A percentile compares a stretch with the other conserved stretches of the same genome.
These are phyloP conservation scores for Thomomys bottae DNA, from an alignment of 2,113 vertebrate species.

Conservation along the genomic window DNA sequence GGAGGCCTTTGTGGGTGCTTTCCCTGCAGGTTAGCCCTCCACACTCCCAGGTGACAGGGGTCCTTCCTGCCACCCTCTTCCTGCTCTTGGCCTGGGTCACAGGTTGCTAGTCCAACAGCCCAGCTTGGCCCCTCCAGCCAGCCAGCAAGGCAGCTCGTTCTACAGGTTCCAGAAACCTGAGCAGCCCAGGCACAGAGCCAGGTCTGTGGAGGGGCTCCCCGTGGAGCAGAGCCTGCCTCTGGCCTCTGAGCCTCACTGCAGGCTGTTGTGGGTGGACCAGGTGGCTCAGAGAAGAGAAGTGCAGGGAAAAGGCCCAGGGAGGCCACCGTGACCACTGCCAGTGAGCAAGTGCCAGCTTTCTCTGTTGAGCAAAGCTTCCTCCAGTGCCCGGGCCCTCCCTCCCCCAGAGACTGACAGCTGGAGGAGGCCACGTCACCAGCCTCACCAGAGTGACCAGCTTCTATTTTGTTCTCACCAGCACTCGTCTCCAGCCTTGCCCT, in stretches of 20 bases:
- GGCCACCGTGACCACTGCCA: background rate
- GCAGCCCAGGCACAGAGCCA: background rate
- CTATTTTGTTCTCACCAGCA: conserved; percentile 58
- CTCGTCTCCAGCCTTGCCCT: conserved; percentile 77
- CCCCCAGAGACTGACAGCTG: conserved; percentile 21
- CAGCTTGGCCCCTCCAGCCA: background rate
- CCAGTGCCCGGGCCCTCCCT: background rate
- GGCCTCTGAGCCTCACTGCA: background rate
- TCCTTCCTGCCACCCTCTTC: too few species aligned
- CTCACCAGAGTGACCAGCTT: background rate
- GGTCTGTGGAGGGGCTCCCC: background rate
- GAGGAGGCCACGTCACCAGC: background rate
- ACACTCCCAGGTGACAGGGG: background rate
- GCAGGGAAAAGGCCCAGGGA: background rate
- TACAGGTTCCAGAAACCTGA: fast-evolving
- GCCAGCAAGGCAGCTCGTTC: background rate
- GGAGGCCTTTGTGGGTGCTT: too few species aligned
- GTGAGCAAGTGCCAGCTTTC: background rate
- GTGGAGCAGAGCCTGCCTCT: background rate
- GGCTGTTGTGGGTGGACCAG: too few species aligned
- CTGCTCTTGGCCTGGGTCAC: background rate
- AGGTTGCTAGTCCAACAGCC: too few species aligned
- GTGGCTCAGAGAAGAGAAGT: background rate
- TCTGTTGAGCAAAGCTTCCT: background rate
- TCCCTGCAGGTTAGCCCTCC: background rate